Percentiles rank a stretch among this genome's conserved stretches.
phyloP scores from a whole-genome alignment of 2,797 vertebrate genomes.

The Channa striata region DNA sequence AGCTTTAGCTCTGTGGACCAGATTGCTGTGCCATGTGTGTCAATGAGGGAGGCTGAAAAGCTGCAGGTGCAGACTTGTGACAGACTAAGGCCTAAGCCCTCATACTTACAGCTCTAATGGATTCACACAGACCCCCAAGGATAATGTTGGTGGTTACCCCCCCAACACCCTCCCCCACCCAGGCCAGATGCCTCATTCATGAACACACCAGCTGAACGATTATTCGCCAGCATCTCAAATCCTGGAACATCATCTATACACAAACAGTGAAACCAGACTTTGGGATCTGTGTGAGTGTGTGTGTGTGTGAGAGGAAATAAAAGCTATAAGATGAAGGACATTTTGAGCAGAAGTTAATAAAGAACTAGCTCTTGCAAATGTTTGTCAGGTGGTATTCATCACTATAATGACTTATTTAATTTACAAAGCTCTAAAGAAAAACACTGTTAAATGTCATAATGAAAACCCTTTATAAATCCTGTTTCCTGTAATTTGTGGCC shows the following conservation, averaged over 20 bases:
- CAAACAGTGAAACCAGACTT: constrained; percentile 28
- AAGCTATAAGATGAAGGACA: too few species aligned
- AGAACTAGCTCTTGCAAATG: neutral
- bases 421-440: constrained; percentile 7
- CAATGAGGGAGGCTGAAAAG: constrained; percentile 58
- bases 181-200: constrained; percentile 63
- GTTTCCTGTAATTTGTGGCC: constrained; percentile 11
- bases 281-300: neutral
- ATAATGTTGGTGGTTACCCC: constrained; percentile 30
- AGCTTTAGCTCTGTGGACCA: constrained; percentile 30
- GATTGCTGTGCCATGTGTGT: constrained; percentile 54
- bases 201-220: constrained; percentile 53
- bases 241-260: constrained; percentile 50
- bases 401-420: neutral
- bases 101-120: constrained; percentile 14
- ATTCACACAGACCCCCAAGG: constrained; percentile 26
- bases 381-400: constrained; percentile 1
- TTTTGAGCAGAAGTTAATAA: neutral
- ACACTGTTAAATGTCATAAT: neutral
- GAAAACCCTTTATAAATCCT: constrained; percentile 20
- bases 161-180: constrained; percentile 6
- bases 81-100: constrained; percentile 40
- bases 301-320: too few species aligned
- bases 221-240: constrained; percentile 51
- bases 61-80: constrained; percentile 71